These are phyloP conservation scores for Drosophila dives DNA, from an alignment of 2,888 invertebrate species.

Conservation along the genomic window DNA sequence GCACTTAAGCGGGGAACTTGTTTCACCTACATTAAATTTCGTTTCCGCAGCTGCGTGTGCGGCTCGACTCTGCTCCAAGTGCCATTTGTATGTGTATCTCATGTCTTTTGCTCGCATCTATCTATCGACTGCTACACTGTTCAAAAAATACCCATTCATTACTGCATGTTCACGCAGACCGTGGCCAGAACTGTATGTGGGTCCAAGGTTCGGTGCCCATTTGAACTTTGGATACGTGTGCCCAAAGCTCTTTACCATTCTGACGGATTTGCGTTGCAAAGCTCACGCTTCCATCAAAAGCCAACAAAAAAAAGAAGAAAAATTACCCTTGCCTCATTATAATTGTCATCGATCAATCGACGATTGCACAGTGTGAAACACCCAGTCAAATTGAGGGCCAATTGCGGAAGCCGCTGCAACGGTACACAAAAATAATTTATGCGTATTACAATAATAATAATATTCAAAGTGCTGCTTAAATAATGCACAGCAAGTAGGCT, in stretches of 20 bases:
- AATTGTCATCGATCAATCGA: conserved; percentile 64
- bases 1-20: conserved; percentile 70
- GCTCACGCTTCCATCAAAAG: conserved; percentile 38
- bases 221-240: conserved; percentile 64
- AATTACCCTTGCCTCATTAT: conserved; percentile 55
- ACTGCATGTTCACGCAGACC: neutral
- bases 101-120: conserved; percentile 13
- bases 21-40: conserved; percentile 73
- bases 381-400: neutral
- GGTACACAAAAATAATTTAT: conserved; percentile 62
- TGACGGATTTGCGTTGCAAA: conserved; percentile 46
- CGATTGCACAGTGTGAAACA: conserved; percentile 20
- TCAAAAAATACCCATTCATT: conserved; percentile 2
- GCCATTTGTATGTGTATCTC: conserved; percentile 50
- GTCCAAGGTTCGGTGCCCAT: conserved; percentile 62
- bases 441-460: conserved; percentile 59
- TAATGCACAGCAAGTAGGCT: conserved; percentile 45
- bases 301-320: conserved; percentile 17
- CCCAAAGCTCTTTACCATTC: conserved; percentile 38
- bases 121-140: conserved; percentile 20
- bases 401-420: conserved; percentile 45
- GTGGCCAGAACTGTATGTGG: conserved; percentile 27
- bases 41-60: conserved; percentile 77
- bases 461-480: conserved; percentile 53
- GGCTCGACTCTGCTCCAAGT: conserved; percentile 41